A percentile compares a stretch with the other conserved stretches of the same genome.
These are phyloP conservation scores for Leucozona laternaria DNA, from an alignment of 2,888 invertebrate species.

Conservation along the genomic window DNA sequence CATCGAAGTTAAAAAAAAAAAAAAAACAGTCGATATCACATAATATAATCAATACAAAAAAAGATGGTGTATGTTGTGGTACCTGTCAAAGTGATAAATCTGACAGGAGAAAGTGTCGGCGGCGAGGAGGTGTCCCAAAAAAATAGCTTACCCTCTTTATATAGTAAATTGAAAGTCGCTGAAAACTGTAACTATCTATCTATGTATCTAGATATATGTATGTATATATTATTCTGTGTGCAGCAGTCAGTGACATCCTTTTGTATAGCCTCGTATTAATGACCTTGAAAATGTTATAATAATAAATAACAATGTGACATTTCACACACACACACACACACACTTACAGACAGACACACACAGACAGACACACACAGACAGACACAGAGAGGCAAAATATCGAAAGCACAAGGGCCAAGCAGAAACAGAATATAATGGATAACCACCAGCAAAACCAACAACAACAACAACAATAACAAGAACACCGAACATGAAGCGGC, in stretches of 20 bases:
- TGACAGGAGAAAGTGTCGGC: constrained; percentile 52
- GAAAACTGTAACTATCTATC: constrained; percentile 18
- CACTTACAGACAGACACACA: constrained; percentile 15
- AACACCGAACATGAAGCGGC: constrained; percentile 52
- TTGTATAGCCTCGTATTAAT: constrained; percentile 63
- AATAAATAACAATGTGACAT: constrained; percentile 76
- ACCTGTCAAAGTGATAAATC: constrained; percentile 72
- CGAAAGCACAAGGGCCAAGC: constrained; percentile 64
- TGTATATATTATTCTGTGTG: constrained; percentile 5
- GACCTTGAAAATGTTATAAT: constrained; percentile 76
- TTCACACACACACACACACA: constrained; percentile 50
- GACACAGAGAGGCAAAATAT: constrained; percentile 14
- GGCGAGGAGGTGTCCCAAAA: constrained; percentile 40
- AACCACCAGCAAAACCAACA: constrained; percentile 61
- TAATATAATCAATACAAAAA: constrained; percentile 65
- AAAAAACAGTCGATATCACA: constrained; percentile 38
- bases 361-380: constrained; percentile 8
- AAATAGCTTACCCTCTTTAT: constrained; percentile 25
- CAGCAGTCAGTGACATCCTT: constrained; percentile 69
- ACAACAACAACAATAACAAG: constrained; percentile 36
- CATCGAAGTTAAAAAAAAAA: neutral
- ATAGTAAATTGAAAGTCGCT: constrained; percentile 32
- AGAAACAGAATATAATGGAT: constrained; percentile 62
- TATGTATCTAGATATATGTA: neutral
- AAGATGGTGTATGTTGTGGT: constrained; percentile 28